These are phyloP conservation scores for Diprion similis DNA, from an alignment of 1,140 invertebrate species.

Conservation along the genomic window DNA sequence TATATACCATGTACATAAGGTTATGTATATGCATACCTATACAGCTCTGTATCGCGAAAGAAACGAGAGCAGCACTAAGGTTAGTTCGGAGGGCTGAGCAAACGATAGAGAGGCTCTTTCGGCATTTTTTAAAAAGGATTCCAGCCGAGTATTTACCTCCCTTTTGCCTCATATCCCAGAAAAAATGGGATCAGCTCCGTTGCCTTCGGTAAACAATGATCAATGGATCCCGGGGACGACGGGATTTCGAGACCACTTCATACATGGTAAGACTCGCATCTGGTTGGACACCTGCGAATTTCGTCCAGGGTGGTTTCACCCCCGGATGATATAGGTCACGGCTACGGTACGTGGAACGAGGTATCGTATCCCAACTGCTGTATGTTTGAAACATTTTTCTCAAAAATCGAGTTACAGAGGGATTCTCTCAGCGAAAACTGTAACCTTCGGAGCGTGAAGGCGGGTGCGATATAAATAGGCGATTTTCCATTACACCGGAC, in stretches of 20 bases:
- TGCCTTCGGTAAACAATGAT: background rate
- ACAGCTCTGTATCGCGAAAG: background rate
- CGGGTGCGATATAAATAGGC: too few relatives aligned
- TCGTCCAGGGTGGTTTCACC: background rate
- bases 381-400: background rate
- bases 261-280: background rate
- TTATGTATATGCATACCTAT: too few relatives aligned
- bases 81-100: constrained; percentile 1
- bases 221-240: background rate
- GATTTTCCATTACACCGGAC: too few relatives aligned
- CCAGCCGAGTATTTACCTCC: background rate
- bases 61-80: background rate
- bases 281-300: background rate
- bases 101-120: background rate
- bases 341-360: too few relatives aligned
- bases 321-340: background rate
- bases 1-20: too few relatives aligned
- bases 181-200: background rate
- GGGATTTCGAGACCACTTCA: background rate
- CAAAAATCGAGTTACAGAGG: background rate
- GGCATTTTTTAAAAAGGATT: background rate
- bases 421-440: background rate
- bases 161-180: background rate
- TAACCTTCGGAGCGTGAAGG: background rate
- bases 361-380: background rate